Conservation (phyloP, 2,888 invertebrate genomes). For the Myopa tessellatipennis region DNA sequence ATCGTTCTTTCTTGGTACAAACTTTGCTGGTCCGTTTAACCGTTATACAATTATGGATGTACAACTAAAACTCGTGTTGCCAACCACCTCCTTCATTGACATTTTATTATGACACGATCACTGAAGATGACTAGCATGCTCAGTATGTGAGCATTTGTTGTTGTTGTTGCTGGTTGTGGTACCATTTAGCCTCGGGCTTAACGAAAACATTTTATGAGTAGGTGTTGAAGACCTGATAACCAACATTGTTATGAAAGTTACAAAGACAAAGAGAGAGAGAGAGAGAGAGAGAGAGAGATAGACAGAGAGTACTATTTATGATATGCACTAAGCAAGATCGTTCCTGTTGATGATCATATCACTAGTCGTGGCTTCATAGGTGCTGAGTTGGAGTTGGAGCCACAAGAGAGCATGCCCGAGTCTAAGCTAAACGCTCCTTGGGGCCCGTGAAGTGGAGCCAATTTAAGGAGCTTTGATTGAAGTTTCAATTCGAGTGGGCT, state of each 20-base stretch:
- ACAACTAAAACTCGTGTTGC: too few relatives aligned
- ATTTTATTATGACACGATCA: slow-evolving; percentile 22
- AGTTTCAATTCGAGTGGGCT: neutral
- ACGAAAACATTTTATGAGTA: slow-evolving; percentile 51
- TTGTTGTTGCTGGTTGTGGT: neutral
- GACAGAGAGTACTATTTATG: neutral
- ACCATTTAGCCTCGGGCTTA: slow-evolving; percentile 26
- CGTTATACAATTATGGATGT: too few relatives aligned
- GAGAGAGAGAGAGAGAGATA: neutral
- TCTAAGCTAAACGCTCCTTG: neutral
- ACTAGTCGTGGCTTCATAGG: neutral
- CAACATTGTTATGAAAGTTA: slow-evolving; percentile 56
- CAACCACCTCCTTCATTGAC: neutral
- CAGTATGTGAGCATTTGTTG: slow-evolving; percentile 3
- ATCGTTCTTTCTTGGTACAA: too few relatives aligned
- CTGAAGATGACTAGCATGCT: slow-evolving; percentile 15
- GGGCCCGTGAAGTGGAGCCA: neutral
- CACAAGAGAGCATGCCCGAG: neutral
- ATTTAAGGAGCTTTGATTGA: slow-evolving; percentile 4
- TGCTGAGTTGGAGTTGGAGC: neutral
- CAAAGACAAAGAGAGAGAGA: slow-evolving; percentile 17
- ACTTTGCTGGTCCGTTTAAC: too few relatives aligned
- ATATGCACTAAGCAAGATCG: neutral
- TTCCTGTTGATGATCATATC: neutral
- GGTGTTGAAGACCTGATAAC: slow-evolving; percentile 63